Conservation (phyloP, 1,140 invertebrate genomes). For the Brachionus manjavacas region DNA sequence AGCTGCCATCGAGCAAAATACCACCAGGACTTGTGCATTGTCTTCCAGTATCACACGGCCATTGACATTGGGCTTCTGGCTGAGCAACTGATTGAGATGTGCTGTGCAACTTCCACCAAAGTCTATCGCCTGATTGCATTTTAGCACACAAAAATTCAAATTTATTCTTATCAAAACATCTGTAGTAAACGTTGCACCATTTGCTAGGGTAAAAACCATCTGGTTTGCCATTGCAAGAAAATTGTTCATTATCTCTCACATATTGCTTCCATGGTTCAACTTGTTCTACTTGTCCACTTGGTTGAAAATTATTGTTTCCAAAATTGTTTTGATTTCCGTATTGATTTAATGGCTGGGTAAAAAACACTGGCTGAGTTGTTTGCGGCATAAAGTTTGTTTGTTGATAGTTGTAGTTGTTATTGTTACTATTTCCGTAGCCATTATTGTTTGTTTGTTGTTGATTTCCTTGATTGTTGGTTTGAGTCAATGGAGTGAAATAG, state of each 20-base stretch:
- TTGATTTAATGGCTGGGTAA: not conserved
- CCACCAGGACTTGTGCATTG: conserved; percentile 35
- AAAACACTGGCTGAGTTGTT: not conserved
- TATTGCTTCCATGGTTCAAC: conserved; percentile 42
- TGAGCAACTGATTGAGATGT: conserved; percentile 14
- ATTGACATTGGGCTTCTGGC: conserved; percentile 21
- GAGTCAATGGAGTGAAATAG: conserved; percentile 7
- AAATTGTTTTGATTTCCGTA: conserved; percentile 2
- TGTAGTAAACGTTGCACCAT: conserved; percentile 42
- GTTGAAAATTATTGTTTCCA: not conserved
- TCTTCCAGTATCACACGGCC: conserved; percentile 37
- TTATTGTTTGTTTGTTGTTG: not conserved
- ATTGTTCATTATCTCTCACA: conserved; percentile 39
- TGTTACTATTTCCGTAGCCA: not conserved
- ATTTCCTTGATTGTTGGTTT: not conserved
- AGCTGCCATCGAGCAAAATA: not conserved
- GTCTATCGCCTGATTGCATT: conserved; percentile 1
- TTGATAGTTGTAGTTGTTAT: not conserved
- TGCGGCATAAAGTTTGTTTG: conserved; percentile 13
- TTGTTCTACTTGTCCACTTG: conserved; percentile 5
- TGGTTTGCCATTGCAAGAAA: conserved; percentile 1
- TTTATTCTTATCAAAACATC: conserved; percentile 22
- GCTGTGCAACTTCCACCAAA: conserved; percentile 38
- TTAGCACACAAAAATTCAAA: conserved; percentile 27
- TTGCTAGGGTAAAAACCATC: conserved; percentile 41